These are phyloP conservation scores for Sebastes reedi DNA, from an alignment of 2,797 vertebrate genomes.

Conservation along the genomic window DNA sequence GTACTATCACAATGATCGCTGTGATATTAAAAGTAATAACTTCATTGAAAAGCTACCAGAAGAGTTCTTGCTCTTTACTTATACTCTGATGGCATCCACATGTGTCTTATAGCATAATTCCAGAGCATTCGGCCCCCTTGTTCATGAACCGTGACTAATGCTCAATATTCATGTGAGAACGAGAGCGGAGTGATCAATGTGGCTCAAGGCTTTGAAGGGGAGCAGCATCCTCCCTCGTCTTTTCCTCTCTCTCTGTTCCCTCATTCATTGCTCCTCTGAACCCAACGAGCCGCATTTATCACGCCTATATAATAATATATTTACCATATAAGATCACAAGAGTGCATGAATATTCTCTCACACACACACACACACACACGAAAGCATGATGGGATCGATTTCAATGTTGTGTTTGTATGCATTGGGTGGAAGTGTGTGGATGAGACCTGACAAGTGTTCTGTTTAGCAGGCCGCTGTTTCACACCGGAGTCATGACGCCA, in stretches of 20 bases:
- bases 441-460: constrained; percentile 17
- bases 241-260: background rate
- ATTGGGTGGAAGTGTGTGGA: constrained; percentile 2
- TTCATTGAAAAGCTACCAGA: background rate
- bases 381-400: constrained; percentile 18
- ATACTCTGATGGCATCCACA: constrained; percentile 18
- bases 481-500: constrained; percentile 8
- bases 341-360: constrained; percentile 16
- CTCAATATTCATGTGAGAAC: constrained; percentile 58
- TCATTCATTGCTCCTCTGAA: constrained; percentile 20
- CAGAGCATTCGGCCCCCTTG: constrained; percentile 31
- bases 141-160: constrained; percentile 55
- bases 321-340: constrained; percentile 15
- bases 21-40: background rate
- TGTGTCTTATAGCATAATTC: constrained; percentile 34
- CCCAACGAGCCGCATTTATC: constrained; percentile 12
- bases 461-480: constrained; percentile 2
- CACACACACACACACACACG: background rate
- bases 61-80: background rate
- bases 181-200: constrained; percentile 51
- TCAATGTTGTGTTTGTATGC: constrained; percentile 38
- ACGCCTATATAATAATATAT: background rate
- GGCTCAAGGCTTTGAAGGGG: constrained; percentile 50
- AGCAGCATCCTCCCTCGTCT: constrained; percentile 14
- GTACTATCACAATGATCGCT: background rate